Base-by-base conservation (phyloP, 2,888 invertebrate genomes). In the Sarcophaga caerulescens region DNA sequence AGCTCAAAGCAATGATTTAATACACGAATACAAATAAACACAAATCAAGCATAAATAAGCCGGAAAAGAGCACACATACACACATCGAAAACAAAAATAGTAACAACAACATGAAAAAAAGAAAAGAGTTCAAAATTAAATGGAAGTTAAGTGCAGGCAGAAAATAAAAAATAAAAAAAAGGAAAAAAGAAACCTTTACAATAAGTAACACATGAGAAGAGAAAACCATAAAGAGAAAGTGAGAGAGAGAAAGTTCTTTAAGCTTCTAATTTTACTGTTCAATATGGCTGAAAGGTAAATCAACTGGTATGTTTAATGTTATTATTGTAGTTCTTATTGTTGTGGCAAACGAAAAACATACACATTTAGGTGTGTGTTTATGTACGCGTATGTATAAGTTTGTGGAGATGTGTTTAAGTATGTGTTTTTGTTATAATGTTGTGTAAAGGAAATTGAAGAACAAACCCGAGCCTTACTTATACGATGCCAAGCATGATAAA, bases 11-110 rank as follows among this genome's bases (percentile, higher is more conserved):
- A 19, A 35, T 52, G 69, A 47, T 80, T 80, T 66, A 65, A 69
- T 62, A 75, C 75, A 81, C 63, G 63, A 81, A 81, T 81, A 75
- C 76, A 81, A 81, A 81, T 81, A 81, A 81, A 81, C 81, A 76
- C 75, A 76, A 81, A 81, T 81, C 81, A 81, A 81, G 63, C 70
- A 52, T 81, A 70, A 76, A 63, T 62, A 70, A 62, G 69, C 45
- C n/a, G 68, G 68, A 14, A 45, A 74, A 52, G 52, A 14, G 5
- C 10, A 52, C 12, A 52, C 52, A 52, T 1, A 17, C 17, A 14
- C 52, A 52, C 17, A 52, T 14, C 3, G 47, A 47, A 14, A 47
- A 52, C 52, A 60, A 73, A 19, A 25, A 21, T 4, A 17, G 3
- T 44, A 19, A 73, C 4, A 19, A 19, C 5, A 17, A n/a, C 19